phyloP scores from a whole-genome alignment of 2,797 vertebrate genomes.

The Orestias chungarensis region DNA sequence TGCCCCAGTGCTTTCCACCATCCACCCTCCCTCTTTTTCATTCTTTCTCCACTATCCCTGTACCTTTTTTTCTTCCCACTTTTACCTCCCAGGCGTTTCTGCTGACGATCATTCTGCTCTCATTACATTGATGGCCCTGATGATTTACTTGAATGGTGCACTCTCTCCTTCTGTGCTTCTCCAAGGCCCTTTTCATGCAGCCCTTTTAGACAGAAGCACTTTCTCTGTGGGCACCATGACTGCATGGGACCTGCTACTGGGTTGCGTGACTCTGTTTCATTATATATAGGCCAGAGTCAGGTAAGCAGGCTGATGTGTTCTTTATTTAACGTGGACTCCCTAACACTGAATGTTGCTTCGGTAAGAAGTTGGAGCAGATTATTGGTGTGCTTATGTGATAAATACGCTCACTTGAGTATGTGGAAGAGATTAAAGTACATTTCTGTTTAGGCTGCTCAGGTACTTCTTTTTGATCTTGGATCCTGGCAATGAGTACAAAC shows the following conservation, averaged over 20 bases:
- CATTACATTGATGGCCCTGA: conserved; percentile 77
- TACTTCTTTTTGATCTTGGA: conserved; percentile 39
- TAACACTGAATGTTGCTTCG: conserved; percentile 13
- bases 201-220: conserved; percentile 57
- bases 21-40: conserved; percentile 8
- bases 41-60: conserved; percentile 2
- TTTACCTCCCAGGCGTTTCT: conserved; percentile 24
- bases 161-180: conserved; percentile 55
- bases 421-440: conserved; percentile 21
- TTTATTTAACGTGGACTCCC: conserved; percentile 18
- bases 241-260: conserved; percentile 45
- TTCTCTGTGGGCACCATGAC: conserved; percentile 53
- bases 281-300: conserved; percentile 19
- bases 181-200: conserved; percentile 64
- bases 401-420: not conserved
- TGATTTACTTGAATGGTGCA: conserved; percentile 76
- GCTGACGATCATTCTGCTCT: conserved; percentile 70
- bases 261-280: conserved; percentile 43
- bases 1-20: conserved; percentile 16
- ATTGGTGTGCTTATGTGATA: not conserved
- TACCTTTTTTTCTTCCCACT: conserved; percentile 23
- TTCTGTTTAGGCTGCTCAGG: conserved; percentile 24
- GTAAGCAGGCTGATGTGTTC: conserved; percentile 14
- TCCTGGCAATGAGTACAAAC: conserved; percentile 20
- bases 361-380: conserved; percentile 14